Evolutionary conservation across 2,797 vertebrate genomes (phyloP).

Genomic region (Sciurus vulgaris): DNA sequence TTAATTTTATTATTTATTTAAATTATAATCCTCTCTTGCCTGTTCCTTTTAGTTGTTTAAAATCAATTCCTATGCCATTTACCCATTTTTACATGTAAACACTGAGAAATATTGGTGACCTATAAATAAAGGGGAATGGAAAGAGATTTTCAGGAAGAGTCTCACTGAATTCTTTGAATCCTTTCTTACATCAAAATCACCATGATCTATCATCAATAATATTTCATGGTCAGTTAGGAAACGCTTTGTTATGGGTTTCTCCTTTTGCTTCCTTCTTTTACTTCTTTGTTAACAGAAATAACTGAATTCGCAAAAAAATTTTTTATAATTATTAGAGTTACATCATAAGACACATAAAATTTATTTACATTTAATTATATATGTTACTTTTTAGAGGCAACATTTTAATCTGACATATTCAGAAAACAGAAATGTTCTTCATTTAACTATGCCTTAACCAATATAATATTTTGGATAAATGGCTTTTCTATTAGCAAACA

Average conservation of each 20-base stretch:
- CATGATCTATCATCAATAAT: not conserved
- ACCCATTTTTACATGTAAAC: not conserved
- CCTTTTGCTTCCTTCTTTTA: not conserved
- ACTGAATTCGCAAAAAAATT: not conserved
- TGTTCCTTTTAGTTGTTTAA: not conserved
- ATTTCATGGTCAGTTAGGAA: not conserved
- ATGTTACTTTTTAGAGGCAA: not conserved
- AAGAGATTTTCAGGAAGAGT: not conserved
- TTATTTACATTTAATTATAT: not conserved
- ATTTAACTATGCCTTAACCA: conserved; percentile 22
- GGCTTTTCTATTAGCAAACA: not conserved
- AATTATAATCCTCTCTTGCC: not conserved
- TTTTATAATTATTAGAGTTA: not conserved
- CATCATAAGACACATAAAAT: not conserved
- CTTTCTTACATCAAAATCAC: not conserved
- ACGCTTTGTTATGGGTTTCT: not conserved
- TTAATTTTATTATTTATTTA: conserved; percentile 51
- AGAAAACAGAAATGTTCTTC: conserved; percentile 30
- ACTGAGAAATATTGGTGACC: not conserved
- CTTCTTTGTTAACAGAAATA: not conserved
- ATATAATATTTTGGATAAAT: not conserved
- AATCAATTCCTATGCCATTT: not conserved
- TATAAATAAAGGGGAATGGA: not conserved
- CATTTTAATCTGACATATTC: not conserved
- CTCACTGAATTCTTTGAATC: not conserved